Evolutionary conservation across 1,140 invertebrate species (phyloP).

Genomic region (Pseudachorutes palmiensis): DNA sequence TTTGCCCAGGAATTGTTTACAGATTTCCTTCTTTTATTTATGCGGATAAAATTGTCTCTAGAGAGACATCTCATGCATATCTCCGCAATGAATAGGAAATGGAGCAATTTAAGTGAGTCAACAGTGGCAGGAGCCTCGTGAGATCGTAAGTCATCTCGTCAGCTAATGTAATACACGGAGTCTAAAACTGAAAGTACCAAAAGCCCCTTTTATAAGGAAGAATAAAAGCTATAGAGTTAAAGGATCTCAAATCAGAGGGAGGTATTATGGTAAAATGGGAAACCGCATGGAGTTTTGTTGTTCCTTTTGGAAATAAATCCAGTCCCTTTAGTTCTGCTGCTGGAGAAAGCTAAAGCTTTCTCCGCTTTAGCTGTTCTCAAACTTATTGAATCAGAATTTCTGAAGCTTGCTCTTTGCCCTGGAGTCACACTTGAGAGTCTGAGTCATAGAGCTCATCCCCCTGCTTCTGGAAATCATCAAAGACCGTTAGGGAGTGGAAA

Average conservation of each 20-base stretch:
- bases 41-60: conserved; percentile 4
- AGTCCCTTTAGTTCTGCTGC: neutral
- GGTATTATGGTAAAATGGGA: too few relatives aligned
- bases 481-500: neutral
- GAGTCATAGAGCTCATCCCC: neutral
- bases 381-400: too few relatives aligned
- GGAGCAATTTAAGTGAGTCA: neutral
- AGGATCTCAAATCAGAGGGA: too few relatives aligned
- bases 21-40: neutral
- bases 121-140: neutral
- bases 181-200: too few relatives aligned
- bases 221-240: too few relatives aligned
- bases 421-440: conserved; percentile 10
- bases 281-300: too few relatives aligned
- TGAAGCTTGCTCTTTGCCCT: conserved; percentile 15
- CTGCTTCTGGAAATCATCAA: neutral
- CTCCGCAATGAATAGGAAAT: neutral
- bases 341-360: neutral
- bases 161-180: too few relatives aligned
- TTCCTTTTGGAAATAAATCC: neutral
- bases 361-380: neutral
- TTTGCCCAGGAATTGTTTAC: neutral
- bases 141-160: too few relatives aligned
- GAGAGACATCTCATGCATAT: conserved; percentile 1
- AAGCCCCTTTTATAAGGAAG: too few relatives aligned